These are phyloP conservation scores for Tragulus kanchil DNA, from an alignment of 2,113 vertebrate species.

Conservation along the genomic window DNA sequence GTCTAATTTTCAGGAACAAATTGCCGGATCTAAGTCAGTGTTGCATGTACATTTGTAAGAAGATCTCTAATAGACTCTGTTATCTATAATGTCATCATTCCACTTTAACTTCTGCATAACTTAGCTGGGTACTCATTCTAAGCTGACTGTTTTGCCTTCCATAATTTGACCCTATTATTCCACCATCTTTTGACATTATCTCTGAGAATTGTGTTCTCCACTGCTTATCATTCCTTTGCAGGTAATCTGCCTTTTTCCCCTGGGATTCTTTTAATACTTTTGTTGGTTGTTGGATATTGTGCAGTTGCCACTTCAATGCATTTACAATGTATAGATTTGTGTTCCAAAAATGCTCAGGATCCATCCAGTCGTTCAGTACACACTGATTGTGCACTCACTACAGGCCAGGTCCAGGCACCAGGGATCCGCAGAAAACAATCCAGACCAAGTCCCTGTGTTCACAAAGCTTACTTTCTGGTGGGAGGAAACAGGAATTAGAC, in stretches of 20 bases:
- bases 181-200: background rate
- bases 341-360: background rate
- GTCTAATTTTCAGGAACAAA: background rate
- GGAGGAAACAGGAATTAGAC: background rate
- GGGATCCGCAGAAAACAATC: background rate
- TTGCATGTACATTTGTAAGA: background rate
- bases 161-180: background rate
- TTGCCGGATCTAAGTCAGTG: background rate
- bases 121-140: background rate
- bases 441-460: background rate
- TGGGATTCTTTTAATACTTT: background rate
- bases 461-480: background rate
- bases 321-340: background rate
- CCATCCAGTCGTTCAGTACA: background rate
- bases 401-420: background rate
- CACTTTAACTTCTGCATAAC: background rate
- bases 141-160: background rate
- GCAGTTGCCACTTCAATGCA: background rate
- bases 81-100: background rate
- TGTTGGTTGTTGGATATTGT: background rate
- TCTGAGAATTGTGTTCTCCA: constrained; percentile 9
- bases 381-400: background rate
- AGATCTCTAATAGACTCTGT: background rate
- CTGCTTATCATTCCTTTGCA: background rate
- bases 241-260: background rate